These are phyloP conservation scores for Bergia puertoricense DNA, from an alignment of 92 coral and sea anemone species.

Conservation along the genomic window DNA sequence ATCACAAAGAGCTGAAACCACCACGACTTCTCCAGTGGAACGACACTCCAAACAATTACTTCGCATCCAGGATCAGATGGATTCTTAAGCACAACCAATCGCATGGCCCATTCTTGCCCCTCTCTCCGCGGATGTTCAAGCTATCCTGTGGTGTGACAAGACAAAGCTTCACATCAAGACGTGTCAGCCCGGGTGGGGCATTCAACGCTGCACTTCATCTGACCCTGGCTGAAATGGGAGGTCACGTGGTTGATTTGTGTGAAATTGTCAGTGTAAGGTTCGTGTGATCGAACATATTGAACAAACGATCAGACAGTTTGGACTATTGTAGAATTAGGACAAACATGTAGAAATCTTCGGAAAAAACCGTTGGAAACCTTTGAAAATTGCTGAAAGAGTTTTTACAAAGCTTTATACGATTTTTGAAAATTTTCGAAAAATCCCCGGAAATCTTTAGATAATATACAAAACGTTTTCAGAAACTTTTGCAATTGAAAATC, in stretches of 20 bases:
- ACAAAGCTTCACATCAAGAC: slow-evolving; percentile 50
- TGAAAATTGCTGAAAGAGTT: too few species aligned
- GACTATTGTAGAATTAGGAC: neutral
- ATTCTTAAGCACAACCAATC: slow-evolving; percentile 49
- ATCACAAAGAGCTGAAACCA: slow-evolving; percentile 44
- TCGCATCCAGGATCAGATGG: slow-evolving; percentile 42
- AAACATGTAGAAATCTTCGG: too few species aligned
- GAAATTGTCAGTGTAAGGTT: slow-evolving; percentile 81
- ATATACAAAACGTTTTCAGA: too few species aligned
- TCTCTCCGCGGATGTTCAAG: slow-evolving; percentile 66
- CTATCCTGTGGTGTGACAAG: slow-evolving; percentile 56
- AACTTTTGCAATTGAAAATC: too few species aligned
- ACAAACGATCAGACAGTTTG: neutral
- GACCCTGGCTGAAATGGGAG: slow-evolving; percentile 60
- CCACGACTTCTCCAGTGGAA: slow-evolving; percentile 62
- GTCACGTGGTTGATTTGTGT: slow-evolving; percentile 47
- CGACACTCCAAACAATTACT: slow-evolving; percentile 63
- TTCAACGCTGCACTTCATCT: slow-evolving; percentile 81
- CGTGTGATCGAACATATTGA: neutral
- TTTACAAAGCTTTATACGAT: too few species aligned
- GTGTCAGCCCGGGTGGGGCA: slow-evolving; percentile 71
- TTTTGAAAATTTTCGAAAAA: too few species aligned
- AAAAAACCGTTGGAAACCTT: too few species aligned
- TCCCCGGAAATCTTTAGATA: too few species aligned
- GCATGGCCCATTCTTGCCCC: slow-evolving; percentile 61